Base-by-base conservation (phyloP, 1,140 invertebrate species). In the Pogonomyrmex barbatus region DNA sequence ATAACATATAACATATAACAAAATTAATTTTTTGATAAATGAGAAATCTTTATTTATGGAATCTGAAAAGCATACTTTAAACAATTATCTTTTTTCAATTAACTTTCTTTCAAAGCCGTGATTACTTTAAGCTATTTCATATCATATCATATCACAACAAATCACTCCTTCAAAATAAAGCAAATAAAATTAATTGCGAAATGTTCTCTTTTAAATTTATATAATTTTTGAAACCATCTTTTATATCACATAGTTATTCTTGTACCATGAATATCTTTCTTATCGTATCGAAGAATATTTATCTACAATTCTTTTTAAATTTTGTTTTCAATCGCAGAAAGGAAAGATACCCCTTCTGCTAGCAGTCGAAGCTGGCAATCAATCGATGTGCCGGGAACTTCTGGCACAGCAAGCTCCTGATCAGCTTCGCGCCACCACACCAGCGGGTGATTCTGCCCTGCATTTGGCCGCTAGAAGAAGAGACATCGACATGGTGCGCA, bases 311-410 rank as follows among this genome's bases (percentile, higher is more conserved):
- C 14, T 8, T 78, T 65, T 39, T 5, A 9, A 78, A 65, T 78
- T 5, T n/a, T 6, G 56, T 56, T 75, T 62, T 30, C 33, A 14
- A 8, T 54, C 47, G 68, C 96, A 99, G 98, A 97, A 97, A 94
- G 99, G 98, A 83, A 98, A 98, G 95, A 98, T 99, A 91, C 98
- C 99, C 87, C 95, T 99, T 89, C 97, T 99, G 92, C 95, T 99
- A 90, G 98, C 99, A 45, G 97, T 99, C 75, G 98, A 99, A 94
- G 97, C 97, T 52, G 98, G 98, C 14, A 99, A 99, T 95, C 97
- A 98, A 93, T 97, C 97, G 75, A 98, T 99, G 96, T 98, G 98
- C 91, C 96, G 97, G 88, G 99, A 99, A 95, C 96, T 99, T 33
- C 96, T 99, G 75, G 96, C 97, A 92, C 96, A 97, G 93, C 96